Base-by-base conservation (phyloP, 2,888 invertebrate species). In the Apamea anceps region DNA sequence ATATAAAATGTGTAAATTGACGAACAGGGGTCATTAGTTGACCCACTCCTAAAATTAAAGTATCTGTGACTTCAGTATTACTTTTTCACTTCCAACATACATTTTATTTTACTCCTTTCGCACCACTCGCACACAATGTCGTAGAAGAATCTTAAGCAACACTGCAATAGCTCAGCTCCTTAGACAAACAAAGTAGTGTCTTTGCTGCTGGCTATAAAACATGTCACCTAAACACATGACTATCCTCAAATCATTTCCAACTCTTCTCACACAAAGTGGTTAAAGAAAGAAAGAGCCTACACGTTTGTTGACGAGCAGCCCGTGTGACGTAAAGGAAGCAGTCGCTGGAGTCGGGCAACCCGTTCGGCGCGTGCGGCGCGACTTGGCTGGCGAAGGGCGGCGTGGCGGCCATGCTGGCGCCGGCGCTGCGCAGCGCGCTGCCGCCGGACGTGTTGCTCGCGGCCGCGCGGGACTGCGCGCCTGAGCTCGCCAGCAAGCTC, bases 391-490 rank as follows among this genome's bases (percentile, higher is more conserved):
- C 94, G 90, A 91, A 90, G 87, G 97, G 96, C 87, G 97, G 95
- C 80, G 95, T 96, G 86, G 95, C 95, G 83, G 96, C 95, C 78
- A 93, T 97, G 91, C 92, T 97, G 89, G 97, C 96, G 86, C 97
- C 97, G 85, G 97, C 97, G 84, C 95, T 98, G 90, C 95, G 95
- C 89, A 95, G 95, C 93, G 97, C 96, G 83, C 95, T 97, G 80
- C 96, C 97, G 85, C 98, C 98, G 91, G 99, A 99, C 92, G 98
- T 98, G 86, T 97, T 99, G 88, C 99, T 99, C 97, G 98, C 98
- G 79, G 97, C 98, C 88, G 99, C 99, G 32, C 98, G 99, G 95
- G 98, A 98, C 93, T 98, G 98, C 84, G 99, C 99, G 70, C 98
- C 98, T 92, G 98, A 98, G 91, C 97, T 99, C 81, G 99, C 98